A percentile compares a stretch with the other conserved stretches of the same genome.
Evolutionary conservation across 2,888 invertebrate species (phyloP).

Genomic region (Plagodis pulveraria): DNA sequence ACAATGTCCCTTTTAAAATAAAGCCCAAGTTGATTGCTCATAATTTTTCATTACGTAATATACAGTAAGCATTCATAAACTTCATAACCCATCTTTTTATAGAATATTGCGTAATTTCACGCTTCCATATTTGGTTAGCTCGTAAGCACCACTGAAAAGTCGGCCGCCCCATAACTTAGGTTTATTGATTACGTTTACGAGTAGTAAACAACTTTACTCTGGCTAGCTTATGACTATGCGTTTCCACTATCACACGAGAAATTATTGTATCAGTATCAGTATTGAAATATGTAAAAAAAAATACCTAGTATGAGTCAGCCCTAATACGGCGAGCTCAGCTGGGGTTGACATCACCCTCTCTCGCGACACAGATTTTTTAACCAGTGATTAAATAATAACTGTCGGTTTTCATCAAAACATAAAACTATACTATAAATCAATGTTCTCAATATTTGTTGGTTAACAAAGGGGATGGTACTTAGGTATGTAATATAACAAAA

Average conservation of each 20-base stretch:
- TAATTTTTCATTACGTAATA: slow-evolving; percentile 10
- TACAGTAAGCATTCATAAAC: slow-evolving; percentile 23
- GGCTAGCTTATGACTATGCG: slow-evolving; percentile 55
- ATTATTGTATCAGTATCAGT: neutral
- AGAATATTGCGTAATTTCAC: slow-evolving; percentile 52
- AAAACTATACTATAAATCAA: no score
- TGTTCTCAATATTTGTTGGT: no score
- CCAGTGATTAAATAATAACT: no score
- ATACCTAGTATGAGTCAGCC: no score
- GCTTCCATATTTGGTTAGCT: slow-evolving; percentile 60
- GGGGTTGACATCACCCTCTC: no score
- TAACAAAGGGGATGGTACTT: no score
- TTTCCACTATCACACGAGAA: slow-evolving; percentile 52
- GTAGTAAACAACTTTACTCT: slow-evolving; percentile 74
- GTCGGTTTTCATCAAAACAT: no score
- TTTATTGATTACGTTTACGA: slow-evolving; percentile 80
- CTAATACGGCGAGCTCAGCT: no score
- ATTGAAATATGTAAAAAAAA: neutral
- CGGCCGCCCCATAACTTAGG: slow-evolving; percentile 68
- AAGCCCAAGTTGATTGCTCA: slow-evolving; percentile 7
- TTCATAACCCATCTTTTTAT: slow-evolving; percentile 41
- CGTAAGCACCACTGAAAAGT: slow-evolving; percentile 68
- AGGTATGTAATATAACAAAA: no score
- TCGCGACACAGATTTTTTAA: no score
- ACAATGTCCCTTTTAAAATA: neutral